Percentiles rank a stretch among this genome's conserved stretches.
These are phyloP conservation scores for Dryococelus australis DNA, from an alignment of 2,888 invertebrate species.

Conservation along the genomic window DNA sequence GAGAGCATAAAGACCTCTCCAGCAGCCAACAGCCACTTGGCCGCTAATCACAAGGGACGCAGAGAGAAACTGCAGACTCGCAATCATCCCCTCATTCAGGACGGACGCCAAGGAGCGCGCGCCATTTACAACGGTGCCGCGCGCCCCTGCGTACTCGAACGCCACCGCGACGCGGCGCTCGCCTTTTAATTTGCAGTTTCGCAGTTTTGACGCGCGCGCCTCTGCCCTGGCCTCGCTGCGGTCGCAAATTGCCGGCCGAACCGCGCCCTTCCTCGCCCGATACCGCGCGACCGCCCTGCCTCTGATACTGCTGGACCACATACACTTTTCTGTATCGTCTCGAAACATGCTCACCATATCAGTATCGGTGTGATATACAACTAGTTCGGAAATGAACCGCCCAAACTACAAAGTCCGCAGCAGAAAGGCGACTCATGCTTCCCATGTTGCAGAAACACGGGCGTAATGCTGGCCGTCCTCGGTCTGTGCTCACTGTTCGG, in stretches of 20 bases:
- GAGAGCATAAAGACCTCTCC: constrained; percentile 3
- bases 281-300: no score
- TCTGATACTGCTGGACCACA: no score
- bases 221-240: background rate
- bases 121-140: background rate
- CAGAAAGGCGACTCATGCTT: no score
- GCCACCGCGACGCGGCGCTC: background rate
- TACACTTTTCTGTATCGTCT: no score
- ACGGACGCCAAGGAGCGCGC: background rate
- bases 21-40: background rate
- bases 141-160: background rate
- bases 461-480: no score
- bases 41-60: background rate
- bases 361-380: no score
- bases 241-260: background rate
- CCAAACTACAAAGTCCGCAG: no score
- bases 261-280: background rate
- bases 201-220: background rate
- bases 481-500: no score
- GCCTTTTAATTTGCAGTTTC: background rate
- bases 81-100: constrained; percentile 2
- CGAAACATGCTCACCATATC: no score
- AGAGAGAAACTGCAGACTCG: background rate
- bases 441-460: no score
- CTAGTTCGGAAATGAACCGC: no score